Conservation (phyloP, 2,113 vertebrate genomes). For the Pterocles burchelli region DNA sequence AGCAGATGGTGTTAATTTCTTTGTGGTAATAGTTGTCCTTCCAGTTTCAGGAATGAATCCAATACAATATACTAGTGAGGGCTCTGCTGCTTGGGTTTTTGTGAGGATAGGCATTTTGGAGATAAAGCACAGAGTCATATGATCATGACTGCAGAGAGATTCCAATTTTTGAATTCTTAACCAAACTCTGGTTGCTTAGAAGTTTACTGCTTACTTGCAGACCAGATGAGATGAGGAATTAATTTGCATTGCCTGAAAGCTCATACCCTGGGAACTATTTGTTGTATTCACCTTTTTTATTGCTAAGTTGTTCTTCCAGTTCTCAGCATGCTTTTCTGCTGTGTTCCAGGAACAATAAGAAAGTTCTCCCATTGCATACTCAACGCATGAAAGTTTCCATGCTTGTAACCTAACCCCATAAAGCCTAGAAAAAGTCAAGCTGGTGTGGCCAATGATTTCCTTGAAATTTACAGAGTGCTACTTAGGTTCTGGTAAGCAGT, state of each 20-base stretch:
- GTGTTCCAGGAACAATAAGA: conserved; percentile 49
- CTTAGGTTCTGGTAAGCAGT: not conserved
- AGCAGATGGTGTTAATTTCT: not conserved
- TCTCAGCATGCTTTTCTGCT: conserved; percentile 59
- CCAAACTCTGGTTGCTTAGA: not conserved
- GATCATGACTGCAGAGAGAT: not conserved
- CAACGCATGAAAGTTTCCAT: conserved; percentile 1
- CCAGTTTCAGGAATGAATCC: not conserved
- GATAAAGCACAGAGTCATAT: not conserved
- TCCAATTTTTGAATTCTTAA: not conserved
- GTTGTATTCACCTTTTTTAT: conserved; percentile 57
- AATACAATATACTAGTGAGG: not conserved
- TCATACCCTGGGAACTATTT: not conserved
- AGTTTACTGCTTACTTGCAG: not conserved
- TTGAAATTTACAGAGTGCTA: not conserved
- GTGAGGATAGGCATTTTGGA: not conserved
- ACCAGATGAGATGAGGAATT: conserved; percentile 1
- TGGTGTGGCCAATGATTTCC: not conserved
- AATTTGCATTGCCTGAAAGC: conserved; percentile 16
- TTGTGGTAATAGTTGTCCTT: not conserved
- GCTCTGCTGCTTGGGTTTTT: not conserved
- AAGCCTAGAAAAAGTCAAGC: conserved; percentile 19
- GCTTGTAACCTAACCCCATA: conserved; percentile 6
- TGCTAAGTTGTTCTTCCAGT: conserved; percentile 53
- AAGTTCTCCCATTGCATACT: conserved; percentile 3